Evolutionary conservation across 2,797 vertebrate species (phyloP).

Genomic region (Phyllotis vaccarum): DNA sequence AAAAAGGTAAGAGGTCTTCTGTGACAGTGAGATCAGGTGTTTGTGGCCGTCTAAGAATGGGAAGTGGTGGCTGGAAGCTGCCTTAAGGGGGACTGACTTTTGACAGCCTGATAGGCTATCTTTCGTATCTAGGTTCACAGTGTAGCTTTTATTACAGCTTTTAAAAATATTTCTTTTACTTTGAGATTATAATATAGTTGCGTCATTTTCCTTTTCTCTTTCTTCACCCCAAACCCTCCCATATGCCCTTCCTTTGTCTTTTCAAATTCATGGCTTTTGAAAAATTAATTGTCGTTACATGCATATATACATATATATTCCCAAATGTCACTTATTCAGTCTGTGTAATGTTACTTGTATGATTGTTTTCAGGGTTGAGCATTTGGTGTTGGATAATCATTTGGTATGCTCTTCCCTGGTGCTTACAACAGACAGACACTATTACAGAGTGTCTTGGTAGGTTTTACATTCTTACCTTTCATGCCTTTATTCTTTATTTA

Average conservation of each 20-base stretch:
- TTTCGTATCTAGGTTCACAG: neutral
- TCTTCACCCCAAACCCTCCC: neutral
- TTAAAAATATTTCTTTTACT: neutral
- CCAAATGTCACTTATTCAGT: neutral
- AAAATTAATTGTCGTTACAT: neutral
- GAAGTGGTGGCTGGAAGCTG: neutral
- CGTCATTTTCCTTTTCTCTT: neutral
- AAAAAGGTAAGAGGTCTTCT: neutral
- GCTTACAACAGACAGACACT: neutral
- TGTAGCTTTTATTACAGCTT: neutral
- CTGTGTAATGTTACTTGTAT: neutral
- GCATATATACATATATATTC: neutral
- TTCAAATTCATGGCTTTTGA: neutral
- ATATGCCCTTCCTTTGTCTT: neutral
- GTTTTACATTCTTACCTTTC: neutral
- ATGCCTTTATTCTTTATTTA: neutral
- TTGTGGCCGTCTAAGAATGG: neutral
- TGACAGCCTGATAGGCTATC: neutral
- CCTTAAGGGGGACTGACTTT: neutral
- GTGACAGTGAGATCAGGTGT: neutral
- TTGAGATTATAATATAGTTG: neutral
- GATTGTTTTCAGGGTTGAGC: neutral
- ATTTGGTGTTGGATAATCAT: neutral
- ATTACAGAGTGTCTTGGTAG: neutral
- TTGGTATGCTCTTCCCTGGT: neutral